A percentile compares a stretch with the other conserved stretches of the same genome.
These are phyloP conservation scores for Spinus olivaceus DNA, from an alignment of 2,797 vertebrate species.

Conservation along the genomic window DNA sequence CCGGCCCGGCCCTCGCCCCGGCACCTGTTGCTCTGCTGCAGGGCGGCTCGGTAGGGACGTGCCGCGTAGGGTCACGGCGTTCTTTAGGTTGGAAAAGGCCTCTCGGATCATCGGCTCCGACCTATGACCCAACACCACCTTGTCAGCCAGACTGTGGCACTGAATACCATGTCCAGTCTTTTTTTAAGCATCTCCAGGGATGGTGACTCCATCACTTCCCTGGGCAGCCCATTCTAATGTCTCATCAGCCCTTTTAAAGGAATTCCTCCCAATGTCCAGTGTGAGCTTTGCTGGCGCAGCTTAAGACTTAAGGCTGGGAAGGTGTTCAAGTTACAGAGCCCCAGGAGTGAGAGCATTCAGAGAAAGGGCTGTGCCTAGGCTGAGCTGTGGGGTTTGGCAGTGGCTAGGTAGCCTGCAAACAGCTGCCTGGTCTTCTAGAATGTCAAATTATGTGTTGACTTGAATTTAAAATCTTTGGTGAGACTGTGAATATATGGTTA, in stretches of 20 bases:
- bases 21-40: accelerated
- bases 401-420: background rate
- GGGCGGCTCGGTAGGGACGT: background rate
- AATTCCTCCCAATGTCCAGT: accelerated
- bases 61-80: accelerated
- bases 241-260: background rate
- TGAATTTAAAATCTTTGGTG: accelerated
- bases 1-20: background rate
- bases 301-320: too few relatives aligned
- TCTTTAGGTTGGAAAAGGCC: accelerated
- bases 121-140: accelerated
- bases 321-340: background rate
- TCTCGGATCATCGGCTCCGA: accelerated
- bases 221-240: background rate
- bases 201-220: accelerated
- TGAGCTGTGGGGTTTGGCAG: background rate
- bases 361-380: background rate
- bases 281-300: background rate
- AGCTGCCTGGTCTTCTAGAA: background rate
- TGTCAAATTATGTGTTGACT: background rate
- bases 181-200: accelerated
- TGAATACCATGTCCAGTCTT: accelerated
- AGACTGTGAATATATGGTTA: accelerated
- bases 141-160: accelerated
- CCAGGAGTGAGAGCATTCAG: accelerated